phyloP scores from a whole-genome alignment of 2,888 invertebrate species.

The Caradrina kadenii region DNA sequence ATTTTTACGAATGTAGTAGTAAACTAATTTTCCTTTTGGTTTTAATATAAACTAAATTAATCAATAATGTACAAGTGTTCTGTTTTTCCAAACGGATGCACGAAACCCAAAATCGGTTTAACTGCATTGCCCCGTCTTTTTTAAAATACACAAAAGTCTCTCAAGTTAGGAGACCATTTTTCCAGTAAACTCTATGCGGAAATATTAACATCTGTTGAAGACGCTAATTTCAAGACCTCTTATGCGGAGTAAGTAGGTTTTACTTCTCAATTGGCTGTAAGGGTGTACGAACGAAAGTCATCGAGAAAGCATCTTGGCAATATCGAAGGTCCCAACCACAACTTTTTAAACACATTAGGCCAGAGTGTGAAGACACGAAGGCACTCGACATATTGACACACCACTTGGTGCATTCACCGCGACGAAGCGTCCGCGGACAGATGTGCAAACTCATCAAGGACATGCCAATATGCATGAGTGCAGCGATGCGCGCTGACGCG shows the following conservation, averaged over 20 bases:
- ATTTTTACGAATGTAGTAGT: too few species aligned
- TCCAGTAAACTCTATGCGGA: conserved; percentile 20
- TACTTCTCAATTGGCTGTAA: conserved; percentile 26
- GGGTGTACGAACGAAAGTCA: conserved; percentile 30
- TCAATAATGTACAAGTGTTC: too few species aligned
- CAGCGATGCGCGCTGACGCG: conserved; percentile 44
- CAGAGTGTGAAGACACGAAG: conserved; percentile 43
- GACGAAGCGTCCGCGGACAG: conserved; percentile 43
- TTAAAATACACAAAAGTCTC: too few species aligned
- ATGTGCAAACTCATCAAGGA: conserved; percentile 61
- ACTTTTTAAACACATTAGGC: conserved; percentile 55
- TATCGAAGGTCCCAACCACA: conserved; percentile 19
- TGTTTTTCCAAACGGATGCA: too few species aligned
- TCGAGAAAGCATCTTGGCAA: conserved; percentile 36
- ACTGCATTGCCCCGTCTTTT: too few species aligned
- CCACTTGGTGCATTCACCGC: conserved; percentile 65
- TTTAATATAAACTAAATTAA: too few species aligned
- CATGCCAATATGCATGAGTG: conserved; percentile 59
- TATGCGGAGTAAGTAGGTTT: conserved; percentile 3
- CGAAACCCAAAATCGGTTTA: too few species aligned
- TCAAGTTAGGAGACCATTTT: too few species aligned
- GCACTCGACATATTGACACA: conserved; percentile 69
- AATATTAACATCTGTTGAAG: conserved; percentile 10
- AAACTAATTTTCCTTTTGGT: too few species aligned
- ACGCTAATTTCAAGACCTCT: conserved; percentile 26